Evolutionary conservation across 2,797 vertebrate genomes (phyloP).

Genomic region (Phoebastria nigripes): DNA sequence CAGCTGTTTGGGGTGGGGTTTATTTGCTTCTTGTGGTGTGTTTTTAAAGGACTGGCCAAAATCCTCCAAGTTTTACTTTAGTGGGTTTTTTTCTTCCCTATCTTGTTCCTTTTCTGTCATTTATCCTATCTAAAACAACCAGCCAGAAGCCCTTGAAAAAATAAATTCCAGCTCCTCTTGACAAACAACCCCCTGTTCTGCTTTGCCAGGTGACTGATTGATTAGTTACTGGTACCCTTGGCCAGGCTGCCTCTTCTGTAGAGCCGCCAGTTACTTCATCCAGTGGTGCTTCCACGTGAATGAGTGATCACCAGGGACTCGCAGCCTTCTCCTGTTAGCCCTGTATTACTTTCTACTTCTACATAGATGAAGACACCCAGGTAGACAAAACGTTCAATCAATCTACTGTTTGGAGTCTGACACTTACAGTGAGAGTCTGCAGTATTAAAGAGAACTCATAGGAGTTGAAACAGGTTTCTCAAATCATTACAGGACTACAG

Average conservation of each 20-base stretch:
- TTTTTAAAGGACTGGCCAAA: neutral
- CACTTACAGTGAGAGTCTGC: neutral
- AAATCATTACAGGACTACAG: neutral
- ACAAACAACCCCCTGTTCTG: neutral
- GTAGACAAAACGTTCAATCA: neutral
- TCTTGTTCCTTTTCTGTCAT: neutral
- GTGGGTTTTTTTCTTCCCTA: neutral
- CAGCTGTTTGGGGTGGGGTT: neutral
- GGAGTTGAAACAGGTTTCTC: neutral
- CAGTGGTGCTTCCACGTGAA: neutral
- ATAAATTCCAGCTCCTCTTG: neutral
- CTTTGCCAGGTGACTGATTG: conserved; percentile 3
- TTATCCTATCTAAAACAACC: neutral
- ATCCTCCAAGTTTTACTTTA: neutral
- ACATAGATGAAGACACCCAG: neutral
- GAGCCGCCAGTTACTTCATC: neutral
- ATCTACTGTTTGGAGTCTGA: neutral
- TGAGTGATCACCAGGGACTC: neutral
- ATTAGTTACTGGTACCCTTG: neutral
- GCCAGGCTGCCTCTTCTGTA: neutral
- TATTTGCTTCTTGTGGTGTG: neutral
- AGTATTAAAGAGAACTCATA: neutral
- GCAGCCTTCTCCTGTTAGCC: neutral
- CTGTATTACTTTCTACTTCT: neutral
- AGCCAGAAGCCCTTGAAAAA: neutral